phyloP scores from a whole-genome alignment of 2,888 invertebrate genomes.

The Coleophora flavipennella region DNA sequence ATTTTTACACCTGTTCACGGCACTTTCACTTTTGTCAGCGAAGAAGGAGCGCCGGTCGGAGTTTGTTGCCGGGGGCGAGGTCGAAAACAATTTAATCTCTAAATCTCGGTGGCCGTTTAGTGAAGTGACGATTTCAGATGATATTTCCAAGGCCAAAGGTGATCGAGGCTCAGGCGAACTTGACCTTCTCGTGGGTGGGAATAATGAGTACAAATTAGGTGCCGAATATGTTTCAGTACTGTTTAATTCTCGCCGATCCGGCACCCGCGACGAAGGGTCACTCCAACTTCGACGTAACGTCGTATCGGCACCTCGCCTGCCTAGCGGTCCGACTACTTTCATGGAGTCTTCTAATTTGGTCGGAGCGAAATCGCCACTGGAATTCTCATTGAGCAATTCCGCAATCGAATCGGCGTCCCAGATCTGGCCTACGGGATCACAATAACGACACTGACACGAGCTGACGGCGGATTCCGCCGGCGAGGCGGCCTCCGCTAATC shows the following conservation, averaged over 20 bases:
- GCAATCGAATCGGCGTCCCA: slow-evolving; percentile 80
- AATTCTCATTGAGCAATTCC: slow-evolving; percentile 61
- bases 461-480: slow-evolving; percentile 63
- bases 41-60: slow-evolving; percentile 62
- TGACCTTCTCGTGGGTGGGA: slow-evolving; percentile 53
- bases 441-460: slow-evolving; percentile 81
- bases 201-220: slow-evolving; percentile 62
- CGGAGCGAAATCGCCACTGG: slow-evolving; percentile 60
- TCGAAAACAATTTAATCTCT: slow-evolving; percentile 84
- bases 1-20: slow-evolving; percentile 53
- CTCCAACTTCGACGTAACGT: slow-evolving; percentile 76
- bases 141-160: slow-evolving; percentile 75
- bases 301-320: slow-evolving; percentile 51
- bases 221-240: slow-evolving; percentile 50
- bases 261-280: slow-evolving; percentile 69
- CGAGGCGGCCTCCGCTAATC: slow-evolving; percentile 54
- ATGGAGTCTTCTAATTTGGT: slow-evolving; percentile 65
- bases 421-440: slow-evolving; percentile 81
- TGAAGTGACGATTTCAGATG: slow-evolving; percentile 84
- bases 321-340: slow-evolving; percentile 62
- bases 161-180: slow-evolving; percentile 58
- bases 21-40: slow-evolving; percentile 67
- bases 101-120: slow-evolving; percentile 83
- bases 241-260: slow-evolving; percentile 49
- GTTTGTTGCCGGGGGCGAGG: slow-evolving; percentile 67